phyloP scores from a whole-genome alignment of 2,888 invertebrate species.

The Myopa tessellatipennis region DNA sequence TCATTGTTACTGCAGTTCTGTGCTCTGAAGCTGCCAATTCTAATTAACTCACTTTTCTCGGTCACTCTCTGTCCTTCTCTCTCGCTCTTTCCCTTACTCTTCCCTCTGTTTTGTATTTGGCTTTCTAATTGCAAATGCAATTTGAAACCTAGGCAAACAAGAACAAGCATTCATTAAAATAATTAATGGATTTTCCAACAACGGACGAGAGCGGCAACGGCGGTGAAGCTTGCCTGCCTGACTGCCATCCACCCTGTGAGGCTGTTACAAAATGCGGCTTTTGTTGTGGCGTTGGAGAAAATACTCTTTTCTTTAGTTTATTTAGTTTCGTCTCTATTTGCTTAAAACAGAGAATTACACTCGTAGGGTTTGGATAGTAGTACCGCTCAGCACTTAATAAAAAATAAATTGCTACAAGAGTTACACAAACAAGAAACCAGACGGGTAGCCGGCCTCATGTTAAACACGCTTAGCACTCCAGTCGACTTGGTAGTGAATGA shows the following conservation, averaged over 20 bases:
- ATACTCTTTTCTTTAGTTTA: neutral
- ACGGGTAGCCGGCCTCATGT: neutral
- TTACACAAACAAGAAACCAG: too few species aligned
- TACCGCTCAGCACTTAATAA: too few species aligned
- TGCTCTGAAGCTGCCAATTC: neutral
- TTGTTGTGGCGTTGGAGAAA: too few species aligned
- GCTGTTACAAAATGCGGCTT: neutral
- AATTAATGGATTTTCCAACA: slow-evolving; percentile 23
- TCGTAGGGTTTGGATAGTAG: too few species aligned
- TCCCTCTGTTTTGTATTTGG: neutral
- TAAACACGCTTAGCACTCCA: neutral
- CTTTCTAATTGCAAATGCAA: slow-evolving; percentile 24
- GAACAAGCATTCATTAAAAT: slow-evolving; percentile 29
- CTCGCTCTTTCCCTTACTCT: neutral
- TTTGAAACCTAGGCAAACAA: slow-evolving; percentile 19
- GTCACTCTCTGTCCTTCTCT: neutral
- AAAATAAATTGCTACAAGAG: too few species aligned
- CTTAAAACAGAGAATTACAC: too few species aligned
- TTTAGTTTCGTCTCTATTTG: neutral
- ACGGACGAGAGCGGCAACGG: neutral
- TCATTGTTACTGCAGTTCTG: too few species aligned
- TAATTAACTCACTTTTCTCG: neutral
- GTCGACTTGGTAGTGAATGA: neutral
- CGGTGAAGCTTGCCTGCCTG: neutral
- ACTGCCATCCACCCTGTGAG: neutral